Conservation (phyloP, 1,140 invertebrate genomes). For the Temnothorax nylanderi region DNA sequence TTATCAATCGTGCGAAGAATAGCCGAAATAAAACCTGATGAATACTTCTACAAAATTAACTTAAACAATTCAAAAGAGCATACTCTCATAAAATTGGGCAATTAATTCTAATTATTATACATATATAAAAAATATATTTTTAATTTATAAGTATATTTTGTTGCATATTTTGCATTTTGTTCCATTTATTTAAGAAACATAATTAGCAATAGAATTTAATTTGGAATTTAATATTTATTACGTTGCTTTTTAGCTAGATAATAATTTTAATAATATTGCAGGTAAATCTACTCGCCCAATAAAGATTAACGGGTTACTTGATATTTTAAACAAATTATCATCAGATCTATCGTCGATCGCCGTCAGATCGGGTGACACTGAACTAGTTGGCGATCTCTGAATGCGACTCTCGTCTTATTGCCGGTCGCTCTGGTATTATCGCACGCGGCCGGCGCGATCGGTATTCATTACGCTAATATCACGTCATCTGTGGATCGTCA, state of each 20-base stretch:
- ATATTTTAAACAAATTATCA: background rate
- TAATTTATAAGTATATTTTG: background rate
- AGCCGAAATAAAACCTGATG: background rate
- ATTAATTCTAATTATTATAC: background rate
- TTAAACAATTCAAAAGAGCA: background rate
- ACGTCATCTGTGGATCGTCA: constrained; percentile 77
- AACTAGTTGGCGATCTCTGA: background rate
- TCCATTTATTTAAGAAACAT: background rate
- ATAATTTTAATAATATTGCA: background rate
- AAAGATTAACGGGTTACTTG: background rate
- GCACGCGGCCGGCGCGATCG: constrained; percentile 55
- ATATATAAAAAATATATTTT: background rate
- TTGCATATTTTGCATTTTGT: background rate
- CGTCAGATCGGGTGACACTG: background rate
- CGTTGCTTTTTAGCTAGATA: background rate
- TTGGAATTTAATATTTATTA: too few relatives aligned
- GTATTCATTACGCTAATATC: constrained; percentile 82
- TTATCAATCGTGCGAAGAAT: background rate
- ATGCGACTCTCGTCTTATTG: constrained; percentile 13
- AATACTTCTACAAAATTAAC: background rate
- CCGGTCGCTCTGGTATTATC: constrained; percentile 13
- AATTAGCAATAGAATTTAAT: background rate
- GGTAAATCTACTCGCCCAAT: background rate
- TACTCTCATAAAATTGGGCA: background rate
- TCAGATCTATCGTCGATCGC: background rate